Conservation (phyloP, 2,113 vertebrate species). For the Erythrocercus mccallii region DNA sequence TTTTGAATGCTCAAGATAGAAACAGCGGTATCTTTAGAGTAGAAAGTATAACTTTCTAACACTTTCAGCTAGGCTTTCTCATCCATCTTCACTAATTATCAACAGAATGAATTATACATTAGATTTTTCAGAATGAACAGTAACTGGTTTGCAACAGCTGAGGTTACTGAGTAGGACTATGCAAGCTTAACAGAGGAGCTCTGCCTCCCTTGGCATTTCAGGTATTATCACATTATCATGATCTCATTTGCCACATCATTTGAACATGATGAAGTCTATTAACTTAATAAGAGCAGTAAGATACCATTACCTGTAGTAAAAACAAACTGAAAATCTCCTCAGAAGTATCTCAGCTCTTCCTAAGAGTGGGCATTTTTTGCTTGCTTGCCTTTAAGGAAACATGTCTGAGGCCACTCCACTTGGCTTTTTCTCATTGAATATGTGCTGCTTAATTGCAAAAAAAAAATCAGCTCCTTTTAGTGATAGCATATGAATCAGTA, state of each 20-base stretch:
- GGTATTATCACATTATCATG: not conserved
- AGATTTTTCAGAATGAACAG: not conserved
- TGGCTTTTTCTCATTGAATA: not conserved
- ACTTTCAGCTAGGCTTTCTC: conserved; percentile 11
- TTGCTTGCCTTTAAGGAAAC: not conserved
- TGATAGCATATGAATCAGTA: not conserved
- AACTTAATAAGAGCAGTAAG: not conserved
- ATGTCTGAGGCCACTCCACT: not conserved
- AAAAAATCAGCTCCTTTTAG: not conserved
- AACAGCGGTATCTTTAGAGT: not conserved
- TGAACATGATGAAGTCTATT: not conserved
- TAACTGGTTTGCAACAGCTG: conserved; percentile 8
- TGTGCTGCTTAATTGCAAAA: not conserved
- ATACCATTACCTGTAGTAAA: not conserved
- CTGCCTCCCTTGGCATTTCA: not conserved
- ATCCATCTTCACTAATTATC: conserved; percentile 57
- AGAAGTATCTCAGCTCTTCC: not conserved
- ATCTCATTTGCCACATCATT: not conserved
- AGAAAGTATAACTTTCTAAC: conserved; percentile 11
- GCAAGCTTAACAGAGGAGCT: not conserved
- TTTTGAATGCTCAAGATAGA: not conserved
- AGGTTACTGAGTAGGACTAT: not conserved
- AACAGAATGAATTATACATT: conserved; percentile 58
- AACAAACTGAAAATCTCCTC: not conserved
- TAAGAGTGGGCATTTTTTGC: not conserved